A percentile compares a stretch with the other conserved stretches of the same genome.
These are phyloP conservation scores for Ormyrus pomaceus DNA, from an alignment of 2,888 invertebrate species.

Conservation along the genomic window DNA sequence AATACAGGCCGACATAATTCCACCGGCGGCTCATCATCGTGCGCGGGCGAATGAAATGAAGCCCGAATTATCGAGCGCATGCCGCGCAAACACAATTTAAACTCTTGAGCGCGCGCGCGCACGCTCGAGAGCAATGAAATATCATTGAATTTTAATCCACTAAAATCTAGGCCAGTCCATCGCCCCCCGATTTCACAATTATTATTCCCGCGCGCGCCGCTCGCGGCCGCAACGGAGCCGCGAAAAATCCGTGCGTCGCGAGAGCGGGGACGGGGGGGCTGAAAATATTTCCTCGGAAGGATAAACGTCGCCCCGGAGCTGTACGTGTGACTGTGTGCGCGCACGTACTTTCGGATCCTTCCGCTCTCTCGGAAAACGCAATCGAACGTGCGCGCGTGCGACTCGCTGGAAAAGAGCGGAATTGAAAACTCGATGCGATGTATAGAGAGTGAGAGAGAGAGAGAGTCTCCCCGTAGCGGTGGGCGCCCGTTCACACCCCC, in stretches of 20 bases:
- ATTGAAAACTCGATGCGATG: slow-evolving; percentile 65
- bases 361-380: not conserved
- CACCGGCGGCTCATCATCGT: not conserved
- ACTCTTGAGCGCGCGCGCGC: not conserved
- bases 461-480: slow-evolving; percentile 25
- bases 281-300: slow-evolving; percentile 46
- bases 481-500: slow-evolving; percentile 60
- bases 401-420: slow-evolving; percentile 55
- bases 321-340: not conserved
- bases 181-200: slow-evolving; percentile 9
- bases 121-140: slow-evolving; percentile 10
- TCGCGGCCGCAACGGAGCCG: not conserved
- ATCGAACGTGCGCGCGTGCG: slow-evolving; percentile 15
- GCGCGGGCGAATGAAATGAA: slow-evolving; percentile 22
- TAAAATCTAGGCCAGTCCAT: slow-evolving; percentile 27
- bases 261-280: not conserved
- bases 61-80: slow-evolving; percentile 18
- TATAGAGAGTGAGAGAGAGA: slow-evolving; percentile 46
- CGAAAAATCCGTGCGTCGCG: not conserved
- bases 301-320: slow-evolving; percentile 22
- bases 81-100: slow-evolving; percentile 21
- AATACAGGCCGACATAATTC: slow-evolving; percentile 3
- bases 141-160: slow-evolving; percentile 34
- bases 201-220: not conserved
- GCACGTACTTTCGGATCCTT: not conserved